These are phyloP conservation scores for Junonia oenone DNA, from an alignment of 2,888 invertebrate genomes.

Conservation along the genomic window DNA sequence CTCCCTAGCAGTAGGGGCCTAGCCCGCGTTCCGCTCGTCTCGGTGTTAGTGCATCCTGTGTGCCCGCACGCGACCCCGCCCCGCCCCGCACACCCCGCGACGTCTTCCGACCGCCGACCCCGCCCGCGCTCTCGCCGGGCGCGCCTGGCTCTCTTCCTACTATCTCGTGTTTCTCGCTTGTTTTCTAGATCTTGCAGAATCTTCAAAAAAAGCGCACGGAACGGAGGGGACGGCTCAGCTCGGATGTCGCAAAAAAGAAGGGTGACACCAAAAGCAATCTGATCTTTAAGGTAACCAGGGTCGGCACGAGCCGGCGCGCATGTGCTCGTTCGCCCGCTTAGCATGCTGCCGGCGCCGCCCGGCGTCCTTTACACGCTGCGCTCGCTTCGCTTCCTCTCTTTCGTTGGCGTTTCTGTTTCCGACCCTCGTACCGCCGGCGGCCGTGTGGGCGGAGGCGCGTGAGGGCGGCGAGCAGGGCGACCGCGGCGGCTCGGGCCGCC, in stretches of 20 bases:
- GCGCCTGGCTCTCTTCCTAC: conserved; percentile 83
- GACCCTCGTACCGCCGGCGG: conserved; percentile 65
- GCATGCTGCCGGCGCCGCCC: conserved; percentile 73
- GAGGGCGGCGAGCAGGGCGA: conserved; percentile 47
- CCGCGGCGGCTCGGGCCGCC: conserved; percentile 48
- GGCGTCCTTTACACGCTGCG: conserved; percentile 73
- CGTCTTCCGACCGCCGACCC: conserved; percentile 50
- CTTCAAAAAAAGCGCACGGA: conserved; percentile 99
- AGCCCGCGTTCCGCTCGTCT: conserved; percentile 63
- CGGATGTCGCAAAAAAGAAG: conserved; percentile 95
- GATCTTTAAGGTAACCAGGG: conserved; percentile 97
- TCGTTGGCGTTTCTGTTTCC: conserved; percentile 62
- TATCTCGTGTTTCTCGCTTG: conserved; percentile 92
- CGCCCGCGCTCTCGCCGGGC: conserved; percentile 61
- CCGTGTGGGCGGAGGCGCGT: conserved; percentile 55
- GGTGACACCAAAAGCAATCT: conserved; percentile 97
- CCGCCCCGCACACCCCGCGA: conserved; percentile 52
- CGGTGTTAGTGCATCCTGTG: conserved; percentile 65
- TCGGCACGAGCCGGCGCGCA: conserved; percentile 78
- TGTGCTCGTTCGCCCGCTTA: conserved; percentile 79
- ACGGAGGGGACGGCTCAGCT: conserved; percentile 97
- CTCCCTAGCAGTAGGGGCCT: conserved; percentile 62
- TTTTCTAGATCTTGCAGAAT: conserved; percentile 99
- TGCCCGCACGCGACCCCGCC: conserved; percentile 46
- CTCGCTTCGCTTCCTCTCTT: conserved; percentile 74